Evolutionary conservation across 2,888 invertebrate genomes (phyloP), one percentile per base, ranked within the genome.

Genomic region (Dynastes tityus): DNA sequence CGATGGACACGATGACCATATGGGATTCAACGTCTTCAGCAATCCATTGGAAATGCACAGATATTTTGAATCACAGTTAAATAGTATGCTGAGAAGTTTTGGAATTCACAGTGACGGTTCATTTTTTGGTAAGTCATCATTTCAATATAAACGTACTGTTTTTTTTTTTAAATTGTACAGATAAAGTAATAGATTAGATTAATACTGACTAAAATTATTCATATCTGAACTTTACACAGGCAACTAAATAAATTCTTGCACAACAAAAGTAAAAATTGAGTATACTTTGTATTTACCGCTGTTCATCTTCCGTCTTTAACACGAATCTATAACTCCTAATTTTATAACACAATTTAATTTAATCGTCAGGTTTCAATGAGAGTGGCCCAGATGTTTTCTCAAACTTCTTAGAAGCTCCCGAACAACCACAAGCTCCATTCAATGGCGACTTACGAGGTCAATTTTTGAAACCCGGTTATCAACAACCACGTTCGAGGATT

Each of bases 41-140:
- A 91, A 91, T 87, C 92, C 93, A 0, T 82, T 91, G 81, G 91
- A 93, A 87, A 90, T 93, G 86, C 91, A 92, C 80, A 89, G 89
- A 80, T 91, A 91, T 82, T 92, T 93, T 83, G 92, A 93, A 84
- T 89, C 90, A 6, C 91, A 93, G 86, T 89, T 93, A 88, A 90
- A 91, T 80, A 89, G 90, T 76, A 88, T 93, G 79, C 84, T 93
- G 82, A 91, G 89, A 80, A 88, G 86, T 67, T 89, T 92, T 81
- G 89, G 89, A 16, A 77, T 82, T 73, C 77, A 78, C 16, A 53
- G 74, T 9, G 80, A 81, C 37, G 80, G 79, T 32, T 65, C 75
- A 22, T 80, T 82, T 73, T 82, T 83, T 79, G 80, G 84, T 83
- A 80, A 58, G 80, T 76, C 16, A 32, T 51, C 65, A 9, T 79